A percentile compares a stretch with the other conserved stretches of the same genome.
These are phyloP conservation scores for Tetanocera ferruginea DNA, from an alignment of 2,888 invertebrate genomes.

Conservation along the genomic window DNA sequence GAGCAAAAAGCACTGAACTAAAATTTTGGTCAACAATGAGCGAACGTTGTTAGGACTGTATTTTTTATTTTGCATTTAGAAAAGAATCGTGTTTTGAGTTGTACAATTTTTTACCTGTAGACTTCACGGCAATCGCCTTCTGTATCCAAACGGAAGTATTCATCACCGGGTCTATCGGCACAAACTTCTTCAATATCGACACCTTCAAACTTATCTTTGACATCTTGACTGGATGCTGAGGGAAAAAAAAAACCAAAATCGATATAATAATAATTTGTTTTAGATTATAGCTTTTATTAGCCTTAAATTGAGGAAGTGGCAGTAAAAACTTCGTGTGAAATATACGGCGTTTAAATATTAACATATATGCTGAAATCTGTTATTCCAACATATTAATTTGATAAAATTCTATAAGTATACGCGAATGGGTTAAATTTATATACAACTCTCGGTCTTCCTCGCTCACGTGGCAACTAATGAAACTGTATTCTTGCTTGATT, in stretches of 20 bases:
- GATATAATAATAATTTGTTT: neutral
- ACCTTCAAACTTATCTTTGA: slow-evolving; percentile 73
- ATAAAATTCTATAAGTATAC: too few species aligned
- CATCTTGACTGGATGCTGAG: slow-evolving; percentile 75
- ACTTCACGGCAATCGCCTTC: slow-evolving; percentile 94
- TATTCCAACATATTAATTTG: too few species aligned
- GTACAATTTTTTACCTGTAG: slow-evolving; percentile 79
- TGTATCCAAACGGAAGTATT: slow-evolving; percentile 88
- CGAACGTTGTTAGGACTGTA: too few species aligned
- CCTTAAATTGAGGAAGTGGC: neutral
- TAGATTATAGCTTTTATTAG: neutral
- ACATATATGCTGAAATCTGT: too few species aligned
- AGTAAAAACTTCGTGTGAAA: too few species aligned
- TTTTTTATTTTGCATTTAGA: too few species aligned
- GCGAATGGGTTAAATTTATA: too few species aligned
- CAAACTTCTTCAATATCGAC: slow-evolving; percentile 86
- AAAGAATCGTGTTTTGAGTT: neutral
- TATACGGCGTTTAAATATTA: too few species aligned
- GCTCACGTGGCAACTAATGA: neutral
- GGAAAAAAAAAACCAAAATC: neutral
- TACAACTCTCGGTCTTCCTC: neutral
- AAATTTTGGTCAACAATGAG: neutral
- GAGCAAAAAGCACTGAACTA: neutral
- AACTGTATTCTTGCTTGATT: neutral
- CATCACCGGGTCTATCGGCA: slow-evolving; percentile 88